Conservation (phyloP, 2,888 invertebrate genomes). For the Theretra japonica region DNA sequence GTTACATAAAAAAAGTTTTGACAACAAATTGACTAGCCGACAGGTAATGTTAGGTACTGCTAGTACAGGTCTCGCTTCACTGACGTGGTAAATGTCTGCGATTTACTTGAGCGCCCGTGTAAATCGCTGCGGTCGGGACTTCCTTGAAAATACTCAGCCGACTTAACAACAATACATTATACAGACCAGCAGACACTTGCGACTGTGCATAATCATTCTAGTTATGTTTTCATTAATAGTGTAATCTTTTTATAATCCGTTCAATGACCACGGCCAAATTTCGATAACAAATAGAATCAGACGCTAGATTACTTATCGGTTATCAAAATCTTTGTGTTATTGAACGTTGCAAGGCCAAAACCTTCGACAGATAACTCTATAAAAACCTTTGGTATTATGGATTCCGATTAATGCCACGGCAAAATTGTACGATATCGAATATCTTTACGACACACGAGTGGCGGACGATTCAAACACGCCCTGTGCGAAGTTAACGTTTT, state of each 20-base stretch:
- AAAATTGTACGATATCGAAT: slow-evolving; percentile 75
- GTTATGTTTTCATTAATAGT: neutral
- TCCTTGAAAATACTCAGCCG: slow-evolving; percentile 24
- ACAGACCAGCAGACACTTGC: neutral
- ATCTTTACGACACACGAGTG: slow-evolving; percentile 73
- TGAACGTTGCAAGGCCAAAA: slow-evolving; percentile 79
- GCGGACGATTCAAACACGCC: slow-evolving; percentile 59
- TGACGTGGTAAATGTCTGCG: slow-evolving; percentile 46
- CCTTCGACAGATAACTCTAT: slow-evolving; percentile 75
- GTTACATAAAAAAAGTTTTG: neutral
- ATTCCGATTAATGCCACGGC: slow-evolving; percentile 75
- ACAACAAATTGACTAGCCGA: neutral
- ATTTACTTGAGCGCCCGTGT: slow-evolving; percentile 40
- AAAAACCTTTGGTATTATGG: slow-evolving; percentile 80
- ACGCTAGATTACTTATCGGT: slow-evolving; percentile 74
- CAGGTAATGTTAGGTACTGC: slow-evolving; percentile 11
- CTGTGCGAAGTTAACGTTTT: slow-evolving; percentile 57
- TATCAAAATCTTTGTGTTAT: slow-evolving; percentile 70
- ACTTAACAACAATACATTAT: neutral
- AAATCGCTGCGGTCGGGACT: slow-evolving; percentile 37
- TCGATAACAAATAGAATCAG: slow-evolving; percentile 69
- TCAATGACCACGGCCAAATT: slow-evolving; percentile 48
- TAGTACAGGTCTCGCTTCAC: slow-evolving; percentile 42
- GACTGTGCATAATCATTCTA: neutral
- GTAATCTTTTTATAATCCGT: slow-evolving; percentile 33